Base-by-base conservation (phyloP, 2,888 invertebrate genomes). In the Synergus umbraculus region DNA sequence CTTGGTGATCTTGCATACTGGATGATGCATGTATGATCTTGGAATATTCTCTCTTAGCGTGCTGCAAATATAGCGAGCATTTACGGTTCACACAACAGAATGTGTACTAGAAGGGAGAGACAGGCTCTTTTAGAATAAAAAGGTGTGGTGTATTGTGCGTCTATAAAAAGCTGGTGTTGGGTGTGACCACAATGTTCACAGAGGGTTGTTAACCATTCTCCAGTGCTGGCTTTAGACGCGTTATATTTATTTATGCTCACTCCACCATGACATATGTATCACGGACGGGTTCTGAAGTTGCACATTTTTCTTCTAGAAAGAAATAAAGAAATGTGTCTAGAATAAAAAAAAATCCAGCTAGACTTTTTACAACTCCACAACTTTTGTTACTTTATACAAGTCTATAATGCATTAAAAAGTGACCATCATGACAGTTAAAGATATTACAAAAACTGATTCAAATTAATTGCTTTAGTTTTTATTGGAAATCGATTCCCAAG, bases 171-270 rank as follows among this genome's bases (percentile, higher is more conserved):
- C 67, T 43, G 18, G 12, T 69, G 29, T 46, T 49, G 69, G 49
- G 49, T 69, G 69, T 69, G 69, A 69, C 49, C 69, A 69, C 67
- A 46, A 44, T 65, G 65, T 65, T 65, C 65, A 65, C 37, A 15
- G 15, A 44, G 69, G 69, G 69, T 49, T 49, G 69, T 69, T 69
- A 69, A 69, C 69, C 69, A 69, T 69, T 69, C 69, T 69, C 46
- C 49, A 46, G 44, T 29, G 29, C 49, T 69, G 69, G 69, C 46
- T 69, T 69, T 49, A 18, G 29, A 49, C 46, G 73, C n/a, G 37
- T 73, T 37, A 54, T 73, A 73, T 73, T 49, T 73, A 73, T 73
- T 73, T 73, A 73, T 73, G 29, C 73, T 37, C n/a, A 29, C 46
- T 54, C 54, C 49, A n/a, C 1, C n/a, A 22, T 73, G 73, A 73